Base-by-base conservation (phyloP, 2,888 invertebrate genomes). In the Drosophila quinaria region DNA sequence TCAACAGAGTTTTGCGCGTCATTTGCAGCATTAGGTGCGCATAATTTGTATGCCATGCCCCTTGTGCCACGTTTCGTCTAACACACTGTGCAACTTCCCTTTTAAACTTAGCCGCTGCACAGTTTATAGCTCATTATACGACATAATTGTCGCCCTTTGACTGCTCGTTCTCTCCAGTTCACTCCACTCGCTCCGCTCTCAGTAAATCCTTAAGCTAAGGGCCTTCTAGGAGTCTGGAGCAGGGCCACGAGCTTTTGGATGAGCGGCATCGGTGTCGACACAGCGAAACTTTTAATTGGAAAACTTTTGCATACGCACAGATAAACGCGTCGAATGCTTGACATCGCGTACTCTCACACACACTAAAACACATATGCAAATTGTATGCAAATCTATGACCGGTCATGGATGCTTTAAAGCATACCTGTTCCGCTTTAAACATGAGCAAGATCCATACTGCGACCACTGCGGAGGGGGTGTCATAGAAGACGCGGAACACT, bases 261-360 rank as follows among this genome's bases (percentile, higher is more conserved):
- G 50, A 58, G 41, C 63, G 50, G 13, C 33, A 59, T 49, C 47
- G 60, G 6, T 39, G 68, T 51, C 56, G 64, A 65, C 50, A 50
- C 46, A 29, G 62, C 61, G 51, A 80, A 83, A 83, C 79, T 83
- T 83, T 86, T 83, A 83, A 83, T 83, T 83, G 82, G 82, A 86
- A 83, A 83, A 83, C 70, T 83, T 83, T 70, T 84, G 78, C 81
- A 83, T 83, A 83, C 83, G 81, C 84, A 83, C 72, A 83, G 82
- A 85, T 85, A 85, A 78, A 85, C 72, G 80, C 80, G 67, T 61
- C 55, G 61, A 46, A 42, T 72, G 67, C 75, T 73, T 68, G 65
- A 66, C 67, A 80, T 78, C 64, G 54, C 74, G 65, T 44, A 46
- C 44, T 13, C 29, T 25, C 37, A 54, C 15, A n/a, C 46, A 51